A percentile compares a stretch with the other conserved stretches of the same genome.
Conservation (phyloP, 64 coral and sea anemone species). For the Porites australiensis region DNA sequence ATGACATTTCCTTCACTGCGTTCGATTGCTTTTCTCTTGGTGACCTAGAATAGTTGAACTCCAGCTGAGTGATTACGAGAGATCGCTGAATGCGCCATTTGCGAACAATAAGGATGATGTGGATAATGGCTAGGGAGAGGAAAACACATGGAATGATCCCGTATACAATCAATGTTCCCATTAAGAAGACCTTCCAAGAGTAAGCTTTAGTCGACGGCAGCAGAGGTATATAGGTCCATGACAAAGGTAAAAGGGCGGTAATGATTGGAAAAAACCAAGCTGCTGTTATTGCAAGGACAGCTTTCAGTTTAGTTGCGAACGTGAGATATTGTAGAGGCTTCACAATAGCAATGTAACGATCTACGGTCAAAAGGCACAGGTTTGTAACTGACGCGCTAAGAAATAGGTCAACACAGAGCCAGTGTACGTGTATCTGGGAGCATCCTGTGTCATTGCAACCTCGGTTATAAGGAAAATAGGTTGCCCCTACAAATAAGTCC, state of each 20-base stretch:
- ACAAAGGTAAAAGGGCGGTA: not conserved
- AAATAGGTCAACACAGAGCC: constrained; percentile 5
- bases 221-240: not conserved
- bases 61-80: not conserved
- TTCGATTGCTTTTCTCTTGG: not conserved
- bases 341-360: constrained; percentile 63
- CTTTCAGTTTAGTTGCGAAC: constrained; percentile 4
- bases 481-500: not conserved
- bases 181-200: not conserved
- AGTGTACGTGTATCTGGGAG: not conserved
- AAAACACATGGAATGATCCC: not conserved
- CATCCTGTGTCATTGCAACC: not conserved
- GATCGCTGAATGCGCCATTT: not conserved
- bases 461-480: not conserved
- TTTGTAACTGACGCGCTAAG: constrained; percentile 53
- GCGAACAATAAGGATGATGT: constrained; percentile 4
- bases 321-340: constrained; percentile 45
- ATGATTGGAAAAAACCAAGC: constrained; percentile 43
- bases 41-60: not conserved
- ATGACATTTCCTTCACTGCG: not conserved
- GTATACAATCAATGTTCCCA: not conserved
- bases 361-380: constrained; percentile 45
- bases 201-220: not conserved
- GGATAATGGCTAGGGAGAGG: not conserved
- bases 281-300: not conserved